phyloP scores from a whole-genome alignment of 1,140 invertebrate species.

The Melipona quadrifasciata region DNA sequence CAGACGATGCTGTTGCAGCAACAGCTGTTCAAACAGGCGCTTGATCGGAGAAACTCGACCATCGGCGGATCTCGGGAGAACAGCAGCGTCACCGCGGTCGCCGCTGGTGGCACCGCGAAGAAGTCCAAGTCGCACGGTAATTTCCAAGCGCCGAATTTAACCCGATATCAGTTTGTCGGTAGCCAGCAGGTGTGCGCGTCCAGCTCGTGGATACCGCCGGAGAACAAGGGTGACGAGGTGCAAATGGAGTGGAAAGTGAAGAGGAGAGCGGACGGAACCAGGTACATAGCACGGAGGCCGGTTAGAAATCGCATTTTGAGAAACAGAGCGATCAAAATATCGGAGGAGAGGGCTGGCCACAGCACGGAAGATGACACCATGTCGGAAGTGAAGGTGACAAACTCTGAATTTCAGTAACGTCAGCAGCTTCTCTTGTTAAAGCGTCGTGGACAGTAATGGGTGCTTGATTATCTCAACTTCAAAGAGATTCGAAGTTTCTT shows the following conservation, averaged over 20 bases:
- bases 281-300: slow-evolving; percentile 90
- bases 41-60: slow-evolving; percentile 77
- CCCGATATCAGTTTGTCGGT: slow-evolving; percentile 85
- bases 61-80: slow-evolving; percentile 54
- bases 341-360: slow-evolving; percentile 87
- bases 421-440: too few species aligned
- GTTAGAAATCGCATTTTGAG: slow-evolving; percentile 87
- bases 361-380: slow-evolving; percentile 92
- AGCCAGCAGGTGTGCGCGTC: slow-evolving; percentile 82
- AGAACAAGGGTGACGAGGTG: slow-evolving; percentile 76
- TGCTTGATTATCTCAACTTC: too few species aligned
- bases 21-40: slow-evolving; percentile 85
- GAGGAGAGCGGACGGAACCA: slow-evolving; percentile 88
- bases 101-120: slow-evolving; percentile 65
- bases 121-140: slow-evolving; percentile 75
- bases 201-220: slow-evolving; percentile 70
- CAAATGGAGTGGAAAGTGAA: slow-evolving; percentile 92
- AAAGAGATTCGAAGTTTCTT: too few species aligned
- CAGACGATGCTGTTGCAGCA: slow-evolving; percentile 89
- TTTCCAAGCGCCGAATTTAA: slow-evolving; percentile 83
- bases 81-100: neutral
- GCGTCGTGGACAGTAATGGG: too few species aligned
- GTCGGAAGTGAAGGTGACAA: slow-evolving; percentile 88
- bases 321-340: slow-evolving; percentile 87
- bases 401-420: too few species aligned